Evolutionary conservation across 2,113 vertebrate genomes (phyloP).

Genomic region (Mastomys natalensis): DNA sequence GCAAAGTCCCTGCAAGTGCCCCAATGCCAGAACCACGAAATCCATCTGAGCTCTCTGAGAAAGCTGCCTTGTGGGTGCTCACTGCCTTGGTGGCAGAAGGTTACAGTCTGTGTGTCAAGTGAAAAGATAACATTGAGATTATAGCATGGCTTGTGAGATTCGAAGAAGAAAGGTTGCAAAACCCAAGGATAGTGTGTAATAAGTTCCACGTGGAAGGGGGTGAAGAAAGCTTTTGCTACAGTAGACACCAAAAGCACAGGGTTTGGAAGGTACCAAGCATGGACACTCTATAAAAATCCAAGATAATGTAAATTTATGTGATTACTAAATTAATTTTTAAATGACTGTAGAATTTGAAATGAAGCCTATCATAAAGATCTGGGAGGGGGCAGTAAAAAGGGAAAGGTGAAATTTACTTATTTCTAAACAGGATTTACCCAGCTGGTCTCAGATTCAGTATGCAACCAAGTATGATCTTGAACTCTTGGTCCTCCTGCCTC

Average conservation of each 20-base stretch:
- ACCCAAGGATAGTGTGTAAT: background rate
- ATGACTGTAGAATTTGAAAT: slow-evolving; percentile 13
- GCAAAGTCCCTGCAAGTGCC: background rate
- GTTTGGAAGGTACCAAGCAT: background rate
- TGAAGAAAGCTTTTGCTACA: background rate
- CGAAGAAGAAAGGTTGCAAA: background rate
- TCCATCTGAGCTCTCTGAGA: background rate
- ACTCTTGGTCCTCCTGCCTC: no score
- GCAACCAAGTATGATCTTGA: background rate
- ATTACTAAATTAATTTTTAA: background rate
- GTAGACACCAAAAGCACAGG: background rate
- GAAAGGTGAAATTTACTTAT: background rate
- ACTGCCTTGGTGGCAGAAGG: no score
- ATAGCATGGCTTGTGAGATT: background rate
- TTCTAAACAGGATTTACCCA: background rate
- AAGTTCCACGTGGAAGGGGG: background rate
- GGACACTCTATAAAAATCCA: background rate
- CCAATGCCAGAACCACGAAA: background rate
- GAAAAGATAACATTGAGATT: background rate
- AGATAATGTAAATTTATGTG: background rate
- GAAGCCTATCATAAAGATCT: background rate
- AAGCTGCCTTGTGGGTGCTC: background rate
- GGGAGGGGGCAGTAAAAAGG: fast-evolving
- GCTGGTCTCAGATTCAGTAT: background rate
- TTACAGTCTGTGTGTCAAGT: background rate